A percentile compares a stretch with the other conserved stretches of the same genome.
These are phyloP conservation scores for Charadrius vociferus DNA, from an alignment of 2,113 vertebrate species.

Conservation along the genomic window DNA sequence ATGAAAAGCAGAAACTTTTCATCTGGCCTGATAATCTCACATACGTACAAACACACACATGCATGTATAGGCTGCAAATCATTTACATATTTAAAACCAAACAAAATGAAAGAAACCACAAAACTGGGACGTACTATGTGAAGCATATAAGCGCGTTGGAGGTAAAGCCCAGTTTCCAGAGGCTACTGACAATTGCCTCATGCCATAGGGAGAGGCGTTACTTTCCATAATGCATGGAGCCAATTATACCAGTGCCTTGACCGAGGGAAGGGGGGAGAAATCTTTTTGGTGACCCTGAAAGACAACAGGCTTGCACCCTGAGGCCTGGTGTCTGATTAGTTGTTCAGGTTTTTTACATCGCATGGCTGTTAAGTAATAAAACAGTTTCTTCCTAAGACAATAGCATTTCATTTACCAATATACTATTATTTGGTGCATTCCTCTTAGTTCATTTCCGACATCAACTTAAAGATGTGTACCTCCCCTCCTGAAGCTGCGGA, in stretches of 20 bases:
- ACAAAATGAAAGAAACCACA: not conserved
- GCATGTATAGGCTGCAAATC: not conserved
- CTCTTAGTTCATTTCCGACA: not conserved
- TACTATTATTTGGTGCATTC: not conserved
- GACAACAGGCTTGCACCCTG: not conserved
- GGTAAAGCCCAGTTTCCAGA: not conserved
- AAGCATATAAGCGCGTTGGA: fast-evolving
- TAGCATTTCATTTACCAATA: not conserved
- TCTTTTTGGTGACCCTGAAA: not conserved
- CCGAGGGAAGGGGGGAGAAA: not conserved
- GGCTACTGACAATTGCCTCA: not conserved
- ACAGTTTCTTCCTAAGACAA: not conserved
- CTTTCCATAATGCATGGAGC: not conserved
- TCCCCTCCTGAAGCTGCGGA: not conserved
- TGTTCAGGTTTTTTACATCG: not conserved
- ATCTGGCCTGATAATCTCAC: not conserved
- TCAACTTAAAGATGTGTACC: not conserved
- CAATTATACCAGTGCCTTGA: not conserved
- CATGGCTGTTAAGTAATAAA: not conserved
- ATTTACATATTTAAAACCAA: not conserved
- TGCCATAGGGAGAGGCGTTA: not conserved
- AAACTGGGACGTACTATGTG: fast-evolving
- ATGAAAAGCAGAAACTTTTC: not conserved
- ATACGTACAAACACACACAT: fast-evolving
- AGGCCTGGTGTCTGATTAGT: not conserved